phyloP scores from a whole-genome alignment of 2,797 vertebrate species.

The Siniperca obscura region DNA sequence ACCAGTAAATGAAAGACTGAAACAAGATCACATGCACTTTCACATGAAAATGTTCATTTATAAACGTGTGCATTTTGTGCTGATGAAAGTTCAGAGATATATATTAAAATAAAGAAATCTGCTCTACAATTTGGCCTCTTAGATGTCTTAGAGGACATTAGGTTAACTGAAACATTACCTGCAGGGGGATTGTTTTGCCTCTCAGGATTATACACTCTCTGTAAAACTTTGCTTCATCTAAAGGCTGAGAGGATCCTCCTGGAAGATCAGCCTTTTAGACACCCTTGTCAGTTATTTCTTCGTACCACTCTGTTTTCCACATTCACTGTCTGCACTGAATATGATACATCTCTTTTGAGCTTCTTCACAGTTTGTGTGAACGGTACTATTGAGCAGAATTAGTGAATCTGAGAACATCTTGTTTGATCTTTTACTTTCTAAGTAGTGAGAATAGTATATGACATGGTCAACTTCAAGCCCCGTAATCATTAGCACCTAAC shows the following conservation, averaged over 20 bases:
- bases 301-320: neutral
- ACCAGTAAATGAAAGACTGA: neutral
- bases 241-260: neutral
- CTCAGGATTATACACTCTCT: slow-evolving; percentile 13
- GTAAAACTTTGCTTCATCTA: neutral
- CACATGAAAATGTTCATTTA: neutral
- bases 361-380: neutral
- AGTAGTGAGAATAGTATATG: neutral
- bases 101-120: neutral
- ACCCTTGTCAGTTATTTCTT: neutral
- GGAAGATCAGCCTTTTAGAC: slow-evolving; percentile 17
- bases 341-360: neutral
- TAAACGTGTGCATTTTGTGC: neutral
- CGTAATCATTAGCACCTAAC: neutral
- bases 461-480: neutral
- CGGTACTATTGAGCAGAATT: neutral
- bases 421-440: neutral
- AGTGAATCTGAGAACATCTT: neutral
- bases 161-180: slow-evolving; percentile 11
- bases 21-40: neutral
- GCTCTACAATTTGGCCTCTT: neutral
- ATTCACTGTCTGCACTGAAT: neutral
- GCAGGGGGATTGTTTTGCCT: neutral
- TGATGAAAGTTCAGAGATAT: neutral
- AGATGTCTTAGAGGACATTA: neutral